Evolutionary conservation across 2,797 vertebrate species (phyloP), one percentile per base, ranked within the genome.

Genomic region (Tauraco hartlaubi): DNA sequence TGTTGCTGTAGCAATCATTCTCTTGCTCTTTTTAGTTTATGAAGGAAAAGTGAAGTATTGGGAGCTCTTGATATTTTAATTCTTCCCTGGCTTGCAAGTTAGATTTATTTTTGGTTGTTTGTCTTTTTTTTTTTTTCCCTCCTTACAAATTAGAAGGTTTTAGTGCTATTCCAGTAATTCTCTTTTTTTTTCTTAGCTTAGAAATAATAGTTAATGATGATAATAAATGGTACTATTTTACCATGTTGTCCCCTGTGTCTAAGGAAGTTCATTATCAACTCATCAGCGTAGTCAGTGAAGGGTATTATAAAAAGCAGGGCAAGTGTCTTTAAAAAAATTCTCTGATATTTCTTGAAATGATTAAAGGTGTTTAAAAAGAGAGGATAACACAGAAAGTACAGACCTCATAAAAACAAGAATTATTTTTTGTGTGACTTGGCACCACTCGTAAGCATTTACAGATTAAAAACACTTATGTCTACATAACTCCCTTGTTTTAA

Each of bases 21-120:
- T 48, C 49, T 93, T 92, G 83, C 63, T 85, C 61, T 94, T 90
- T 84, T 95, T 41, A 37, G 25, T 71, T 89, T 67, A 28, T 44
- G 62, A 71, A 90, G 18, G 22, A 52, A 67, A 76, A 49, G 16
- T 23, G 8, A 51, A 71, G 11, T 12, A 46, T 21, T 52, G 29
- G 8, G 31, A 68, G 19, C 20, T 71, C 67, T 59, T 29, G 15
- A 29, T 55, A 52, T 74, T 84, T 74, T 58, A 68, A 17, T 85
- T 91, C 20, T 74, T 56, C 61, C 33, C 22, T 54, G 41, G 3
- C 5, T 69, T 61, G 1, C 37, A 18, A 49, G 5, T 59, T 84
- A 3, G 12, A 2, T 4, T 68, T 68, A 9, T 49, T 33, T 12
- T 12, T 9, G 44, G 16, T 15, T 43, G 46, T 33, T 22, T 54